Evolutionary conservation across 2,888 invertebrate species (phyloP).

Genomic region (Scaeva pyrastri): DNA sequence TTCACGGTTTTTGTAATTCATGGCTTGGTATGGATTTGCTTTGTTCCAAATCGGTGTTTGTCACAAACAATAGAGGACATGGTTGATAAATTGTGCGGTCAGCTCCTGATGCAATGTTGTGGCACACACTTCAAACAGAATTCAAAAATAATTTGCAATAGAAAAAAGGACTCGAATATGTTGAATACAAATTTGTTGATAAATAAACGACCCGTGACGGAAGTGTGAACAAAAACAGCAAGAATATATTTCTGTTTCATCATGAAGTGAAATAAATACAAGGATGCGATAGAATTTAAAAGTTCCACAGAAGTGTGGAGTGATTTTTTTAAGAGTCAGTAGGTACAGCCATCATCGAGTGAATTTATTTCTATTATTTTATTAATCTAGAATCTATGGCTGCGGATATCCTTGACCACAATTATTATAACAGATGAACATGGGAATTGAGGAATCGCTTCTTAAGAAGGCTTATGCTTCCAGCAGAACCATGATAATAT

Average conservation of each 20-base stretch:
- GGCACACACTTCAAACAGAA: constrained; percentile 37
- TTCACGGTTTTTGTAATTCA: constrained; percentile 44
- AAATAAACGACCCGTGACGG: constrained; percentile 25
- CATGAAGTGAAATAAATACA: not conserved
- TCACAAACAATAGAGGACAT: constrained; percentile 49
- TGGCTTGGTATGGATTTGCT: constrained; percentile 25
- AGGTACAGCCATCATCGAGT: too few species aligned
- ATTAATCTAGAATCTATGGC: too few species aligned
- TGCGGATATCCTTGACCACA: too few species aligned
- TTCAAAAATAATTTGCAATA: constrained; percentile 25
- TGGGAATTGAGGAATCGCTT: too few species aligned
- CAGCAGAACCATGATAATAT: too few species aligned
- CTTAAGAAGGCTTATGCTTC: too few species aligned
- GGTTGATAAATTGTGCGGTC: constrained; percentile 61
- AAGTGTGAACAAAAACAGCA: constrained; percentile 11
- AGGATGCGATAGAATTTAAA: too few species aligned
- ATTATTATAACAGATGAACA: too few species aligned
- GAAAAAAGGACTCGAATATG: constrained; percentile 32
- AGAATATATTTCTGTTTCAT: not conserved
- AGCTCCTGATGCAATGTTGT: constrained; percentile 54
- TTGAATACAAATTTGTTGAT: constrained; percentile 5
- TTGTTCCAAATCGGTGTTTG: constrained; percentile 52
- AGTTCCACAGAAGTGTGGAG: too few species aligned
- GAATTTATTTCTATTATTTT: too few species aligned
- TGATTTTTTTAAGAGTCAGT: too few species aligned